A percentile compares a stretch with the other conserved stretches of the same genome.
Evolutionary conservation across 2,888 invertebrate genomes (phyloP).

Genomic region (Agrotis segetum): DNA sequence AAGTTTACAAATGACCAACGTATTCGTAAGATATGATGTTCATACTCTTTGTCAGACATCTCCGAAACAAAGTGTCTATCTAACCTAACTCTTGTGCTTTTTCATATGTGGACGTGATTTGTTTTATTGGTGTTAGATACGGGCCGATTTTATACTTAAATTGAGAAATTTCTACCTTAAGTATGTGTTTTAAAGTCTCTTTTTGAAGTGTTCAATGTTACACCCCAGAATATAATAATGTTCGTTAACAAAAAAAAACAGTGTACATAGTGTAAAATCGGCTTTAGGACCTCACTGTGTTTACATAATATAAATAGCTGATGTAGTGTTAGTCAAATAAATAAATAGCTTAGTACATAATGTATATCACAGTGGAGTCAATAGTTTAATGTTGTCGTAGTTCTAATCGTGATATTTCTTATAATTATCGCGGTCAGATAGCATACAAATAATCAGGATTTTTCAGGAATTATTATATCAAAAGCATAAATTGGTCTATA

Average conservation of each 20-base stretch:
- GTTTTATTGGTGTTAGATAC: conserved; percentile 68
- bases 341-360: conserved; percentile 31
- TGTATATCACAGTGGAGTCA: conserved; percentile 42
- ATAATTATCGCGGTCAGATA: neutral
- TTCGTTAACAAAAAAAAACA: neutral
- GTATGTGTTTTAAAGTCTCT: too few relatives aligned
- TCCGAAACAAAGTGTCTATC: conserved; percentile 54
- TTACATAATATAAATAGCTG: conserved; percentile 54
- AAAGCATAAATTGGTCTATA: too few relatives aligned
- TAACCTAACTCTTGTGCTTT: conserved; percentile 74
- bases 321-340: conserved; percentile 43
- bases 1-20: neutral
- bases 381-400: conserved; percentile 33
- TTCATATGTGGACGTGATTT: conserved; percentile 71
- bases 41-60: conserved; percentile 51
- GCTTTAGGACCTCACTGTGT: conserved; percentile 45
- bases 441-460: neutral
- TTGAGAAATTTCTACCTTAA: too few relatives aligned
- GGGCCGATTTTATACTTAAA: conserved; percentile 38
- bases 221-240: neutral
- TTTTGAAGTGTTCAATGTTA: neutral
- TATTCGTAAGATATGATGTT: neutral
- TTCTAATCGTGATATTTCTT: neutral
- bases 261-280: conserved; percentile 39
- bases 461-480: neutral